These are phyloP conservation scores for Amia ocellicauda DNA, from an alignment of 2,113 vertebrate genomes.

Conservation along the genomic window DNA sequence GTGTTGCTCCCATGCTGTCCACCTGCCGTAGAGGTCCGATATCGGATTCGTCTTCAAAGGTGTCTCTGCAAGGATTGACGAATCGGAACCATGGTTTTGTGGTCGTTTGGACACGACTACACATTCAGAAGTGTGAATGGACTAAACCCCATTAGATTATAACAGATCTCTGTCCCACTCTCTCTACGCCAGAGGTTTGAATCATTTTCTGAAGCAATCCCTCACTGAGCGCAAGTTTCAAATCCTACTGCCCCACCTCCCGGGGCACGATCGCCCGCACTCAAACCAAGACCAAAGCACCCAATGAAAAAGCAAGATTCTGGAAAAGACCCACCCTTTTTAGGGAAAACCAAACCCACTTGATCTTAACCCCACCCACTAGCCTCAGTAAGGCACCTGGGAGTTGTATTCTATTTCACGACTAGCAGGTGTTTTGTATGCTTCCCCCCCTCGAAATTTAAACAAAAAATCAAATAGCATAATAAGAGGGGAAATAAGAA, in stretches of 20 bases:
- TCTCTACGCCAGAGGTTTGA: background rate
- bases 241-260: constrained; percentile 1
- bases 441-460: too few relatives aligned
- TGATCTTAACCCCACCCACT: background rate
- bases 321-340: background rate
- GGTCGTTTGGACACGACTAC: background rate
- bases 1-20: too few relatives aligned
- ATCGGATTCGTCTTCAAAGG: background rate
- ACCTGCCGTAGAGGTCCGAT: background rate
- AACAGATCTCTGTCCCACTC: too few relatives aligned
- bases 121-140: background rate
- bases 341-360: background rate
- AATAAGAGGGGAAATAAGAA: too few relatives aligned
- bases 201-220: background rate
- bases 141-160: too few relatives aligned
- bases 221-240: constrained; percentile 14
- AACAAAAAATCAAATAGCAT: background rate
- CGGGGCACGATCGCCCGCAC: background rate
- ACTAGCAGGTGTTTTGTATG: too few relatives aligned
- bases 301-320: constrained; percentile 8
- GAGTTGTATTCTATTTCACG: too few relatives aligned
- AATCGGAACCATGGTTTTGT: background rate
- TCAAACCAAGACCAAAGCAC: background rate
- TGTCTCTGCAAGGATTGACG: background rate
- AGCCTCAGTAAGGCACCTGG: too few relatives aligned